phyloP scores from a whole-genome alignment of 2,797 vertebrate genomes.

The Enteromius treurensis region DNA sequence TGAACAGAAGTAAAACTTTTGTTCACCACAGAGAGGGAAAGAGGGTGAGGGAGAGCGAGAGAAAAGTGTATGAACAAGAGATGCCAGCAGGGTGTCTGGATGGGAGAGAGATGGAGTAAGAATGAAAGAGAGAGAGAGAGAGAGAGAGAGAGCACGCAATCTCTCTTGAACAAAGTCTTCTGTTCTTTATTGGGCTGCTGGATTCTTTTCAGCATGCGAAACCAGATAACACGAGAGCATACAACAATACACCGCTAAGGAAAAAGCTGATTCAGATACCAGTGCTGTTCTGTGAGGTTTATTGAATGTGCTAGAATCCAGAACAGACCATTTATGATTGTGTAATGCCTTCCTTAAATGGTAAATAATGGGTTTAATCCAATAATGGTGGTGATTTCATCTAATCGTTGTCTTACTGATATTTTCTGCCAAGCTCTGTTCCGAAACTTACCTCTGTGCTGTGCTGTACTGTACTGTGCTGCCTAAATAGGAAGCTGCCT shows the following conservation, averaged over 20 bases:
- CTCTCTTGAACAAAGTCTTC: conserved; percentile 68
- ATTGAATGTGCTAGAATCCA: not conserved
- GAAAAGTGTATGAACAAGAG: not conserved
- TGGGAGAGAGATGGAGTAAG: conserved; percentile 35
- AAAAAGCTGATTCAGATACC: conserved; percentile 13
- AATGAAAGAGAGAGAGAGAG: conserved; percentile 35
- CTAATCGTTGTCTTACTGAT: not conserved
- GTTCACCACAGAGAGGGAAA: conserved; percentile 3
- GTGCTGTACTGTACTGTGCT: no score
- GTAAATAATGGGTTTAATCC: not conserved
- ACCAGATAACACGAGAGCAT: not conserved
- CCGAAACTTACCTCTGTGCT: not conserved
- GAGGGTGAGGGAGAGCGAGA: not conserved
- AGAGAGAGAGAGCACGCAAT: conserved; percentile 33
- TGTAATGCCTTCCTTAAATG: conserved; percentile 1
- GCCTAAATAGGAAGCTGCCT: not conserved
- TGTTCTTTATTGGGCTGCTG: conserved; percentile 54
- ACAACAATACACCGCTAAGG: not conserved
- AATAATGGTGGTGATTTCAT: not conserved
- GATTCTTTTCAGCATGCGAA: conserved; percentile 35
- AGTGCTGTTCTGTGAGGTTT: conserved; percentile 11
- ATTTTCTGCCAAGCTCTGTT: not conserved
- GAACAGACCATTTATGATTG: not conserved
- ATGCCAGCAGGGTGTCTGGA: conserved; percentile 41
- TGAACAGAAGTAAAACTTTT: conserved; percentile 28